These are phyloP conservation scores for Gasteruption jaculator DNA, from an alignment of 2,888 invertebrate genomes.

Conservation along the genomic window DNA sequence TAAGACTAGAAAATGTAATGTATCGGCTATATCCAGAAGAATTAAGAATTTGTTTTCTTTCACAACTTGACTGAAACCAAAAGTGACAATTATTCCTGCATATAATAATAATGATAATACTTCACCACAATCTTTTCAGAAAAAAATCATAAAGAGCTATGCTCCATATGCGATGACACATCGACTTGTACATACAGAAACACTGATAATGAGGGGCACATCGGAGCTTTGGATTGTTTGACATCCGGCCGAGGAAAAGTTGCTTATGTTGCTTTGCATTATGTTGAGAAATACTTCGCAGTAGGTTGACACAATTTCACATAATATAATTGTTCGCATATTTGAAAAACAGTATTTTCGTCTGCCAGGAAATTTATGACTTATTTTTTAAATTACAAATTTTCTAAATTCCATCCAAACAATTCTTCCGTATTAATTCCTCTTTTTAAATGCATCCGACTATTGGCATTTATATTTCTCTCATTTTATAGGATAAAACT, in stretches of 20 bases:
- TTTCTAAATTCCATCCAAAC: no score
- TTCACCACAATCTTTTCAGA: conserved; percentile 52
- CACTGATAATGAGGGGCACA: conserved; percentile 56
- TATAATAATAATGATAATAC: no score
- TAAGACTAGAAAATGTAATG: no score
- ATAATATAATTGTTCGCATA: background rate
- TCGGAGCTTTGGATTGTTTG: conserved; percentile 64
- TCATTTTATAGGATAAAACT: no score
- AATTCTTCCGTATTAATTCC: no score
- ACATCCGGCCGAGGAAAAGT: conserved; percentile 56
- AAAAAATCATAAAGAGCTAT: conserved; percentile 55
- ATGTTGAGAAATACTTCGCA: conserved; percentile 54
- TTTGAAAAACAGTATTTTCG: background rate
- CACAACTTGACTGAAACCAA: background rate
- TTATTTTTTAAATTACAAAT: no score
- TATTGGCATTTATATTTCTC: no score
- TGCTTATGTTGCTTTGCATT: conserved; percentile 59
- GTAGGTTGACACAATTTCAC: conserved; percentile 44
- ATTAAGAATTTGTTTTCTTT: conserved; percentile 5
- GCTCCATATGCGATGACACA: conserved; percentile 56
- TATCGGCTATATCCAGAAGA: background rate
- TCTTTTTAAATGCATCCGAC: no score
- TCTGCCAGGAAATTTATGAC: background rate
- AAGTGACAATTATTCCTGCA: no score
- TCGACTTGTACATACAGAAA: conserved; percentile 41